Evolutionary conservation across 2,797 vertebrate species (phyloP).

Genomic region (Thripadectes ignobilis): DNA sequence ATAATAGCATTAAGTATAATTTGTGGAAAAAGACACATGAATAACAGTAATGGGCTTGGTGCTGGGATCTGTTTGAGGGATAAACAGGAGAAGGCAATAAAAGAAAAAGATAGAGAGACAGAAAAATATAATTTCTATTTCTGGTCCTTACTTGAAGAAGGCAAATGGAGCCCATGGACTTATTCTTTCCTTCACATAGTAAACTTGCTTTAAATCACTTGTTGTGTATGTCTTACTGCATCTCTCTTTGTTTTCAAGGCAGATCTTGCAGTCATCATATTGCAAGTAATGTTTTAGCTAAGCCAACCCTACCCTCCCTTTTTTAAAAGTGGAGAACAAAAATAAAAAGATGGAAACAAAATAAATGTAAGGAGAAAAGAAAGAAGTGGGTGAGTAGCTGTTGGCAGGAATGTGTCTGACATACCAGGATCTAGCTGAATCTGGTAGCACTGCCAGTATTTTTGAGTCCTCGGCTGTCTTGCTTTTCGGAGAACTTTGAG

Average conservation of each 20-base stretch:
- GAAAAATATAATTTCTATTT: background rate
- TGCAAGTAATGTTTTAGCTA: background rate
- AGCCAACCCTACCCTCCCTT: background rate
- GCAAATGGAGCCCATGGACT: background rate
- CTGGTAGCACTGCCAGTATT: background rate
- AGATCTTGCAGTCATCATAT: background rate
- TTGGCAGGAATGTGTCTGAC: background rate
- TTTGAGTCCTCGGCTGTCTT: background rate
- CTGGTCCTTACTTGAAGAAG: background rate
- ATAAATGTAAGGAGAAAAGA: background rate
- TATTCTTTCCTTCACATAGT: background rate
- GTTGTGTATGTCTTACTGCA: background rate
- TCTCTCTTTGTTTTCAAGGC: background rate
- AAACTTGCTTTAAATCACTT: background rate
- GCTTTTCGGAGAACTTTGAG: background rate
- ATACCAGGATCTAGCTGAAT: background rate
- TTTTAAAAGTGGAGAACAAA: background rate
- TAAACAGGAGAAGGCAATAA: background rate
- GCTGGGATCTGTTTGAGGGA: background rate
- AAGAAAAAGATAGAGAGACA: background rate
- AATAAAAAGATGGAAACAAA: background rate
- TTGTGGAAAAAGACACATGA: background rate
- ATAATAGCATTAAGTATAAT: background rate
- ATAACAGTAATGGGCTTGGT: background rate
- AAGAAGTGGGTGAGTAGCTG: background rate